phyloP scores from a whole-genome alignment of 1,140 invertebrate species.

The Scaptomyza graminum region DNA sequence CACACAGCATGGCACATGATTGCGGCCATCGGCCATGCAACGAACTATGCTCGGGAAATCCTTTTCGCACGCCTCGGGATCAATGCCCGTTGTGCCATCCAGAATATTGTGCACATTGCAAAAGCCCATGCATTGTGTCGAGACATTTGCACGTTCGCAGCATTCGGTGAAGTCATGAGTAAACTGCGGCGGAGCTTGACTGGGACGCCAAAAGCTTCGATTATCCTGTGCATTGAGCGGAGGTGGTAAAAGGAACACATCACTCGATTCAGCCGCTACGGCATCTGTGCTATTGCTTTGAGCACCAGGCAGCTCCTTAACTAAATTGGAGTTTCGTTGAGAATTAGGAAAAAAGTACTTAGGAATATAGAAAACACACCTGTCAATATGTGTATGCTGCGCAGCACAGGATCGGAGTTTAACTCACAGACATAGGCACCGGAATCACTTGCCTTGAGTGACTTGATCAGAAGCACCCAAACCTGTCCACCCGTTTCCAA shows the following conservation, averaged over 20 bases:
- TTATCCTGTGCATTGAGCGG: constrained; percentile 82
- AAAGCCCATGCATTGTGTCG: constrained; percentile 89
- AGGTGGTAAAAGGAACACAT: constrained; percentile 84
- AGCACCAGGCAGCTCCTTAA: constrained; percentile 72
- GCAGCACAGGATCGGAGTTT: constrained; percentile 90
- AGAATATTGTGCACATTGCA: constrained; percentile 93
- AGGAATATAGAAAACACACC: constrained; percentile 85
- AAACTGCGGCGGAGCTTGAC: constrained; percentile 70
- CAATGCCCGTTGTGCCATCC: constrained; percentile 90
- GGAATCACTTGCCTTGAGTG: constrained; percentile 87
- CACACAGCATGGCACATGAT: constrained; percentile 93
- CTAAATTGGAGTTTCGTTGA: constrained; percentile 29
- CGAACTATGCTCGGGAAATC: constrained; percentile 91
- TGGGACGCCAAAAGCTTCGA: constrained; percentile 74
- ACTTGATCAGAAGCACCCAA: constrained; percentile 92
- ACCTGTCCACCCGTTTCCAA: constrained; percentile 88
- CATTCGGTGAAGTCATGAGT: constrained; percentile 91
- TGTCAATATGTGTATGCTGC: constrained; percentile 90
- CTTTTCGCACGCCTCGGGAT: constrained; percentile 90
- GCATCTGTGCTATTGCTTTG: constrained; percentile 48
- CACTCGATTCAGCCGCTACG: constrained; percentile 84
- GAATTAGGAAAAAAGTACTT: neutral
- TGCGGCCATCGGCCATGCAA: constrained; percentile 90
- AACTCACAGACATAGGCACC: constrained; percentile 93
- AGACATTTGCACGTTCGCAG: constrained; percentile 88